Base-by-base conservation (phyloP, 2,113 vertebrate genomes). In the Micromys minutus region DNA sequence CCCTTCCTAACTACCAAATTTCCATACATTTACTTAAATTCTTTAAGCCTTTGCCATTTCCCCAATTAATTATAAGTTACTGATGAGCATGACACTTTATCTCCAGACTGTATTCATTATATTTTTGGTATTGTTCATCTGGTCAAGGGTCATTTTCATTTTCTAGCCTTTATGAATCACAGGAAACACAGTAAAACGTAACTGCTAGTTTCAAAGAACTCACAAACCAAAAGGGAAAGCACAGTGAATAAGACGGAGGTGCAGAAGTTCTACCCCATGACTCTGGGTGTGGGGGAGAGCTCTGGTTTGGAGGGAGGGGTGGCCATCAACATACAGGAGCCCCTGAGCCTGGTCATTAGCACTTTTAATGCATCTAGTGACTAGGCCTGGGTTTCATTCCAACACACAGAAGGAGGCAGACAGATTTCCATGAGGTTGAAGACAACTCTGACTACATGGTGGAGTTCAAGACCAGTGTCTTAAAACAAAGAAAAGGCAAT, bases 21-120 rank as follows among this genome's bases (percentile, higher is more conserved):
- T 89, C 84, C 12, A 7, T 45, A 7, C 75, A 36, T 87, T 72
- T 67, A 79, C 42, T 87, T 93, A 50, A 81, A 86, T 72, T 93
- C 9, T 61, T 61, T 86, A 59, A 59, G 34, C 8, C 83, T 91
- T 93, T 4, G 5, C 88, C 90, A 94, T 52, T 29, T 72, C 9
- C 59, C 63, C 31, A 42, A 8, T 95, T 74, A 88, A 69, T 74
- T 52, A 83, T 47, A 83, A 75, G 34, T 91, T n/a, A 91, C 2
- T 71, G 39, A 34, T 93, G 55, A 74, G 6, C 11, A 39, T 45
- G 39, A 55, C 74, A 29, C 16, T 86, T 84, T 22, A 22, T 75
- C 47, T 52, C n/a, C 39, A 90, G 87, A 94, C 75, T 79, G 2
- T 84, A 26, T 87, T 94, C n/a, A 55, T 55, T 47, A 63, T 81